These are phyloP conservation scores for Saiga tatarica DNA, from an alignment of 2,113 vertebrate genomes.

Conservation along the genomic window DNA sequence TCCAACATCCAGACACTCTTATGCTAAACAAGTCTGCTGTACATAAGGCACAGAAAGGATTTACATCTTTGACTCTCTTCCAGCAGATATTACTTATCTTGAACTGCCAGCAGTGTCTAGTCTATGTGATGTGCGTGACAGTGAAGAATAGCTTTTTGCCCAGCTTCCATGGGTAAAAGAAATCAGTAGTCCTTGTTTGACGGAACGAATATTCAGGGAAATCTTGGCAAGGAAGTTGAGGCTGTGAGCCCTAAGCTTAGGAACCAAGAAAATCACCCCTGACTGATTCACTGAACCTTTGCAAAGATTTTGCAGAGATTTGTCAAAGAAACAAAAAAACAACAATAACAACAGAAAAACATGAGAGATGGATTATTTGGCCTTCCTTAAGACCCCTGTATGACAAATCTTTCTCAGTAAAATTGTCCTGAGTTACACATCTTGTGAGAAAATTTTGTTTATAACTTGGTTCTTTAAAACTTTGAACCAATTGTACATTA, in stretches of 20 bases:
- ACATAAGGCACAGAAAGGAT: slow-evolving; percentile 24
- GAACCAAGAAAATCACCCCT: background rate
- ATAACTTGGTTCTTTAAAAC: background rate
- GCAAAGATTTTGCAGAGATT: background rate
- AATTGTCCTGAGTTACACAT: background rate
- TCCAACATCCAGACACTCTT: background rate
- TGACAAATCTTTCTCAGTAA: background rate
- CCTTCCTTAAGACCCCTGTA: background rate
- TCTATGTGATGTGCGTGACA: slow-evolving; percentile 41
- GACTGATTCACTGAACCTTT: background rate
- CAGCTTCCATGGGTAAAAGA: background rate
- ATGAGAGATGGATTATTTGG: background rate
- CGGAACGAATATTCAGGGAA: slow-evolving; percentile 45
- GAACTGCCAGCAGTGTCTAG: slow-evolving; percentile 22
- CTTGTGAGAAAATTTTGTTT: background rate
- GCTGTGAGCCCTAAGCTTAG: background rate
- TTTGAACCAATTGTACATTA: background rate
- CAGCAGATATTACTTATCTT: slow-evolving; percentile 64
- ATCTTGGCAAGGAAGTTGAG: background rate
- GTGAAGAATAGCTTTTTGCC: slow-evolving; percentile 49
- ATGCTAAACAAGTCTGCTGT: slow-evolving; percentile 18
- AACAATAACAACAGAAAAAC: background rate
- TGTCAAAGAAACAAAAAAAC: background rate
- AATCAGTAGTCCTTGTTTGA: background rate
- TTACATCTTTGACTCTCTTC: slow-evolving; percentile 47